Base-by-base conservation (phyloP, 92 coral and sea anemone species). In the Epizoanthus fatuus region DNA sequence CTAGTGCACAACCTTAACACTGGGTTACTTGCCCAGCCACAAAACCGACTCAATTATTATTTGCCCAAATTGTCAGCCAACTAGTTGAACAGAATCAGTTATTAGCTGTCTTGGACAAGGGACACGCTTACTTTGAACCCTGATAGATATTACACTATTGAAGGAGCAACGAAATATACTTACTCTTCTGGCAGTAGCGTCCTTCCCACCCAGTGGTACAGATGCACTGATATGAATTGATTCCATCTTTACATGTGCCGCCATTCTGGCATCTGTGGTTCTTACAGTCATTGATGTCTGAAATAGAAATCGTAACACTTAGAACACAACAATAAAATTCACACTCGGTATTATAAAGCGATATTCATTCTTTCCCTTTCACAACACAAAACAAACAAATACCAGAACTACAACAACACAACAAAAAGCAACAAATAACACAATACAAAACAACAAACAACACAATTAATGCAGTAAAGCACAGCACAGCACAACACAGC, bases 181-280 rank as follows among this genome's bases (percentile, higher is more conserved):
- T 89, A 97, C 99, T 78, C 66, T 75, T 84, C 45, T 90, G 84
- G 52, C 99, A 97, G 68, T 22, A 79, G 6, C 47, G 65, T 7
- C 99, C 99, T 60, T 95, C 92, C 99, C 99, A 97, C 4, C 99
- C 99, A 69, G 74, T 83, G 10, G 75, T 62, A 42, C 99, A 97
- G 7, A 93, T 83, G 86, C 99, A 97, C 57, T 85, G 75, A 78
- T 90, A 97, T 15, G 94, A 74, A 49, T 79, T 84, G 78, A 79
- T 89, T 22, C 95, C 95, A 63, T 97, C 99, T 45, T 87, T 52
- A 44, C 99, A 97, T 2, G 90, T 95, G 17, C 88, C 99, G 16
- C 98, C 98, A 78, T 97, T 93, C 14, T 84, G 62, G 68, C 99
- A 97, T 39, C 88, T 84, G 62, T 73, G 57, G 38, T 91, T 85